A percentile compares a stretch with the other conserved stretches of the same genome.
phyloP scores from a whole-genome alignment of 2,797 vertebrate species.

The Aselliscus stoliczkanus region DNA sequence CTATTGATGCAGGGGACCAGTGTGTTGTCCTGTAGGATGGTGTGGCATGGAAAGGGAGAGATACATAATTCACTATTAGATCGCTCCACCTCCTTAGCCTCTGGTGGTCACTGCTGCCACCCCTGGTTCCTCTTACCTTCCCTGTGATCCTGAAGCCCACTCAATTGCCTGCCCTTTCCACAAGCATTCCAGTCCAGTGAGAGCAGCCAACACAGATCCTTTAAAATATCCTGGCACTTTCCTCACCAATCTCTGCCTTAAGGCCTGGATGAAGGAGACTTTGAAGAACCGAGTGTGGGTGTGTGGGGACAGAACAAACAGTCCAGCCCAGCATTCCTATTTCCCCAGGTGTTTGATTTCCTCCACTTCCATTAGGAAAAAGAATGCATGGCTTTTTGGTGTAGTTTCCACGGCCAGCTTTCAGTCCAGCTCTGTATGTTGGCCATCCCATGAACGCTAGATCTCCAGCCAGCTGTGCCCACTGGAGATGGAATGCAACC shows the following conservation, averaged over 20 bases:
- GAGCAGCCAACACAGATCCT: background rate
- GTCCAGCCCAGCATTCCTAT: background rate
- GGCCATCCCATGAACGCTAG: background rate
- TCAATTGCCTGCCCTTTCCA: background rate
- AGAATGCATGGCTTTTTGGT: background rate
- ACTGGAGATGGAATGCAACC: accelerated
- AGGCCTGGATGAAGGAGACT: background rate
- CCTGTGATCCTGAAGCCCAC: accelerated
- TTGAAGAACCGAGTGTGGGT: background rate
- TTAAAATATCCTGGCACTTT: background rate
- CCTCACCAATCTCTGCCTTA: background rate
- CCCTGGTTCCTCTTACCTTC: background rate
- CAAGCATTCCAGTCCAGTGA: background rate
- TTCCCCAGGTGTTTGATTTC: background rate
- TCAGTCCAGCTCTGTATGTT: background rate
- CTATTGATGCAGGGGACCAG: background rate
- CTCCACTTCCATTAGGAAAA: background rate
- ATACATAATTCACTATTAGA: too few species aligned
- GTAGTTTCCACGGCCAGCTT: background rate
- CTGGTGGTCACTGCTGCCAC: background rate
- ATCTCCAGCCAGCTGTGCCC: background rate
- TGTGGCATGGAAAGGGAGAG: accelerated
- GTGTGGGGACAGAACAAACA: background rate
- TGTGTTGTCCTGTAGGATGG: background rate
- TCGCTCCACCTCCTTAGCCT: too few species aligned